phyloP scores from a whole-genome alignment of 2,797 vertebrate species.

The Takifugu ocellatus region DNA sequence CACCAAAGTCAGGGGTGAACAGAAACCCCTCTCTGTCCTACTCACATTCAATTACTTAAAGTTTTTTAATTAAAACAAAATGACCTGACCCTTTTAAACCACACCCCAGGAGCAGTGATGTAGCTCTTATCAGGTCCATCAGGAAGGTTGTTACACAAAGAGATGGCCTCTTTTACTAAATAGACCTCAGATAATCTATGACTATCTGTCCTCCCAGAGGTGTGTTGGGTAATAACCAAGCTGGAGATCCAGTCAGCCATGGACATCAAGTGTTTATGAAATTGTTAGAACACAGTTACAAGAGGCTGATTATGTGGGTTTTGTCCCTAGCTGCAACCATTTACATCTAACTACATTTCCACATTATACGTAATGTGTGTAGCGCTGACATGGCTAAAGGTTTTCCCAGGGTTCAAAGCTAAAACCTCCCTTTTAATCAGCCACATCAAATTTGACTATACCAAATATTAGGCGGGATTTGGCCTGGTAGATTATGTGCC shows the following conservation, averaged over 20 bases:
- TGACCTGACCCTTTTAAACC: slow-evolving; percentile 44
- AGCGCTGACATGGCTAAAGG: slow-evolving; percentile 46
- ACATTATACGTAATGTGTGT: slow-evolving; percentile 29
- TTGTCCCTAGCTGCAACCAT: slow-evolving; percentile 34
- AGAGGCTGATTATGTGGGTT: slow-evolving; percentile 49
- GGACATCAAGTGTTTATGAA: slow-evolving; percentile 49
- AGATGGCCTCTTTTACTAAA: too few relatives aligned
- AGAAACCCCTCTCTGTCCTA: slow-evolving; percentile 42
- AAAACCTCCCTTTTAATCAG: slow-evolving; percentile 43
- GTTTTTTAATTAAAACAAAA: slow-evolving; percentile 52
- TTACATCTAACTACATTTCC: slow-evolving; percentile 33
- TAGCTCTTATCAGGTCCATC: slow-evolving; percentile 49
- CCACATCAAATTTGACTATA: slow-evolving; percentile 57
- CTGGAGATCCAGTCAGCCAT: slow-evolving; percentile 32
- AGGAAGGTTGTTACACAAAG: slow-evolving; percentile 36
- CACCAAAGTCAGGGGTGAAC: slow-evolving; percentile 47
- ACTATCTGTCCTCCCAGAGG: not conserved
- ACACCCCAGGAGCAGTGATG: slow-evolving; percentile 64
- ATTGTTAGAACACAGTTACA: slow-evolving; percentile 55
- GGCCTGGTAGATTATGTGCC: slow-evolving; percentile 71
- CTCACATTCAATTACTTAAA: slow-evolving; percentile 51
- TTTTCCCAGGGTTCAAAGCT: slow-evolving; percentile 50
- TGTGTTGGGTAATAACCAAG: slow-evolving; percentile 29
- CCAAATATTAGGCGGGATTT: slow-evolving; percentile 68
- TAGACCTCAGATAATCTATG: too few relatives aligned